Evolutionary conservation across 2,888 invertebrate species (phyloP).

Genomic region (Rhimphoctona megacephalus): DNA sequence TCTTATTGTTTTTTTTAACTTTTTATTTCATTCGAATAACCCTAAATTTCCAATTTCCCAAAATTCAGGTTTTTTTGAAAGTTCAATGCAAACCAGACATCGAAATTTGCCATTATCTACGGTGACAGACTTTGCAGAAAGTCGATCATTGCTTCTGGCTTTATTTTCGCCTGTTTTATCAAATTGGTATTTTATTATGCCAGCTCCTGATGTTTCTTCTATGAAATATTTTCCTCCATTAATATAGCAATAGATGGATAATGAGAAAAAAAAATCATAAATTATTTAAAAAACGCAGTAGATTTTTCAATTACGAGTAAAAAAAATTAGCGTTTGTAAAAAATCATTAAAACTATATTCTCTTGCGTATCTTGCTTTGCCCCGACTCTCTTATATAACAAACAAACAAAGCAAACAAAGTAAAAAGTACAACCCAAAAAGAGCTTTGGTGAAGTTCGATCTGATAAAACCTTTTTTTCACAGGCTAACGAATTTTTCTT

Average conservation of each 20-base stretch:
- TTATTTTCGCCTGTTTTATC: background rate
- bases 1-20: background rate
- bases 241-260: no score
- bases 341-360: background rate
- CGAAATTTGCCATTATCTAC: background rate
- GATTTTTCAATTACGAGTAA: no score
- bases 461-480: conserved; percentile 9
- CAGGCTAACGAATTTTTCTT: conserved; percentile 91
- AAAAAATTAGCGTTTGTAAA: no score
- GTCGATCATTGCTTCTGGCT: background rate
- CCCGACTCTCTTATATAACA: background rate
- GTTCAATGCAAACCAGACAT: background rate
- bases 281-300: no score
- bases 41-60: no score
- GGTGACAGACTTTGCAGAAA: background rate
- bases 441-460: conserved; percentile 28
- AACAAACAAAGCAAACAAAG: no score
- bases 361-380: background rate
- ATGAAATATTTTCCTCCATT: background rate
- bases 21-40: background rate
- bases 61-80: background rate
- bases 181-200: background rate
- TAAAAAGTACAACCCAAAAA: conserved; percentile 27
- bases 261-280: no score
- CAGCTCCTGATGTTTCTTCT: background rate